These are phyloP conservation scores for Craterocephalus amniculus DNA, from an alignment of 2,797 vertebrate genomes.

Conservation along the genomic window DNA sequence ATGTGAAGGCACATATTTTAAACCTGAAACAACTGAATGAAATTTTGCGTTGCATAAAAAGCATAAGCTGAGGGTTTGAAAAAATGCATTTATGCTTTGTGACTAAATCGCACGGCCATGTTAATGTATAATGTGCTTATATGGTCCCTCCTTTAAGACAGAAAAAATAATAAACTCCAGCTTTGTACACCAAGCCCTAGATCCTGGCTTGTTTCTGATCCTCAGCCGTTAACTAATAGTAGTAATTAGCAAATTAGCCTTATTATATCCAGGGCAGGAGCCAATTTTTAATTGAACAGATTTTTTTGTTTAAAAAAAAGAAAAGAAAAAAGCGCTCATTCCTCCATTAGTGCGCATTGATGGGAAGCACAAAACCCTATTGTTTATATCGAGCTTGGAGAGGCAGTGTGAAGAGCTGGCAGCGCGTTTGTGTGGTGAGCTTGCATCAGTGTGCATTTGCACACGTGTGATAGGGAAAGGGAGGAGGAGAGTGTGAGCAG, in stretches of 20 bases:
- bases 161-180: slow-evolving; percentile 66
- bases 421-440: slow-evolving; percentile 52
- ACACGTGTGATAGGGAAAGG: slow-evolving; percentile 37
- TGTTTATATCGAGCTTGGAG: slow-evolving; percentile 78
- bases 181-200: slow-evolving; percentile 58
- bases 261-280: slow-evolving; percentile 82
- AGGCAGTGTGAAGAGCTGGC: slow-evolving; percentile 74
- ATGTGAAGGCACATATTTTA: neutral
- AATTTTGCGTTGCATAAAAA: slow-evolving; percentile 13
- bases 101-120: slow-evolving; percentile 30
- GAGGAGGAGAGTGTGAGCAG: slow-evolving; percentile 53
- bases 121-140: slow-evolving; percentile 45
- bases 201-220: slow-evolving; percentile 61
- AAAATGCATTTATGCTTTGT: slow-evolving; percentile 36
- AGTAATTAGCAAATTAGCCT: slow-evolving; percentile 81
- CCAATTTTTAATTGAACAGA: slow-evolving; percentile 80
- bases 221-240: slow-evolving; percentile 73
- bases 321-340: slow-evolving; percentile 64
- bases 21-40: neutral
- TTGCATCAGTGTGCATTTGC: slow-evolving; percentile 54
- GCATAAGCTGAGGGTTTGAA: neutral
- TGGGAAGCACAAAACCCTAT: slow-evolving; percentile 77
- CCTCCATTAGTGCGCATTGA: slow-evolving; percentile 81
- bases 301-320: slow-evolving; percentile 70
- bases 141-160: slow-evolving; percentile 59